These are phyloP conservation scores for Actenoides hombroni DNA, from an alignment of 2,113 vertebrate genomes.

Conservation along the genomic window DNA sequence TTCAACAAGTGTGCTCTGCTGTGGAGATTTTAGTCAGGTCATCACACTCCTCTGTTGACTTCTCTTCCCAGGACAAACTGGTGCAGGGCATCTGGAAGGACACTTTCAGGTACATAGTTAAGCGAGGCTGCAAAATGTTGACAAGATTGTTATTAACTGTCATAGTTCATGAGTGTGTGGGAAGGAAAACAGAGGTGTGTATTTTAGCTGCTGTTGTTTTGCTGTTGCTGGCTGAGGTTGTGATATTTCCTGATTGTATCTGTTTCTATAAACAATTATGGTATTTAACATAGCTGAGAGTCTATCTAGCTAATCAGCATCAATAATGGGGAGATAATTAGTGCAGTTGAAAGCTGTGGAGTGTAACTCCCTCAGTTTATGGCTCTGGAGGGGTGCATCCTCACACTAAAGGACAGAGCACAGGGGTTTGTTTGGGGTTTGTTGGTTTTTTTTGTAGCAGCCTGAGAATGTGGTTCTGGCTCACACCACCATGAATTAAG, in stretches of 20 bases:
- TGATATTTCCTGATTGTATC: not conserved
- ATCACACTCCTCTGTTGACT: not conserved
- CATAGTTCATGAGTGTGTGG: accelerated
- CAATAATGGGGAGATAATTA: not conserved
- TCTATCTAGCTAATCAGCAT: not conserved
- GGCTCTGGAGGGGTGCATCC: not conserved
- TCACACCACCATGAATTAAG: not conserved
- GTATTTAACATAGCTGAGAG: not conserved
- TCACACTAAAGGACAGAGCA: not conserved
- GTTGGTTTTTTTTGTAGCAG: not conserved
- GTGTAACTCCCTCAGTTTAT: not conserved
- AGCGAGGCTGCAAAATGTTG: not conserved
- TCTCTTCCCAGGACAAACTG: not conserved
- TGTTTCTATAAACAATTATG: not conserved
- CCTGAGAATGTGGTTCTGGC: not conserved
- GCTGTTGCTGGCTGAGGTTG: not conserved
- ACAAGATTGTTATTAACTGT: not conserved
- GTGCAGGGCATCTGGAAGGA: not conserved
- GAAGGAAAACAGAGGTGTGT: not conserved
- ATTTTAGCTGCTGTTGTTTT: not conserved
- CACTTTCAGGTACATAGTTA: not conserved
- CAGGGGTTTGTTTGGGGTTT: not conserved
- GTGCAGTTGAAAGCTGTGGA: not conserved
- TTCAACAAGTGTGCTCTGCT: not conserved
- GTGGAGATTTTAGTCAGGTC: not conserved